phyloP scores from a whole-genome alignment of 2,113 vertebrate genomes.

The Tyto alba region DNA sequence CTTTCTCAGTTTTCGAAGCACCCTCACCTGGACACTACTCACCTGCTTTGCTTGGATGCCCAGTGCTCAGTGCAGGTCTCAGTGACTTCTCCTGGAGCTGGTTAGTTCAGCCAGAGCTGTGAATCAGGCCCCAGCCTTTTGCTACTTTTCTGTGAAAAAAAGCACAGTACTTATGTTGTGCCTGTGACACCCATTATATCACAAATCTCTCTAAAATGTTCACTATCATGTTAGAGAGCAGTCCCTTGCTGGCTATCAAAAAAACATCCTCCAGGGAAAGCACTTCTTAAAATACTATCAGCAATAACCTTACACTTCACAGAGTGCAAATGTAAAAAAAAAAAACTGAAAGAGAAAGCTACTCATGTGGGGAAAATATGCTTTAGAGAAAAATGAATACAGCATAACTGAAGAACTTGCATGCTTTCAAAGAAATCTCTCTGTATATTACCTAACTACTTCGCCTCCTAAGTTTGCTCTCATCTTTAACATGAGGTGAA shows the following conservation, averaged over 20 bases:
- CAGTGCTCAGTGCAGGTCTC: not conserved
- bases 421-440: not conserved
- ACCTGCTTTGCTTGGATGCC: not conserved
- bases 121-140: not conserved
- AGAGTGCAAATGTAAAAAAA: slow-evolving; percentile 21
- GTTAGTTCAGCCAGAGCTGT: not conserved
- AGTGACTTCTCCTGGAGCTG: not conserved
- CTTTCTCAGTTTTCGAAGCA: not conserved
- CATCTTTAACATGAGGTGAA: not conserved
- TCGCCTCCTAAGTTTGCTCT: not conserved
- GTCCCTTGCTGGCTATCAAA: not conserved
- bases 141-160: not conserved
- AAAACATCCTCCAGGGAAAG: not conserved
- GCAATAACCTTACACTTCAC: slow-evolving; percentile 14
- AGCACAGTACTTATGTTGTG: not conserved
- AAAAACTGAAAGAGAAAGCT: slow-evolving; percentile 5
- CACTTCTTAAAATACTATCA: not conserved
- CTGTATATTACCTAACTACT: not conserved
- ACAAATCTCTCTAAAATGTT: not conserved
- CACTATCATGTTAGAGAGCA: not conserved
- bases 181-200: not conserved
- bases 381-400: slow-evolving; percentile 11
- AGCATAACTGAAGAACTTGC: not conserved
- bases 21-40: not conserved
- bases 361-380: not conserved